Base-by-base conservation (phyloP, 2,888 invertebrate genomes). In the Catocala nupta region DNA sequence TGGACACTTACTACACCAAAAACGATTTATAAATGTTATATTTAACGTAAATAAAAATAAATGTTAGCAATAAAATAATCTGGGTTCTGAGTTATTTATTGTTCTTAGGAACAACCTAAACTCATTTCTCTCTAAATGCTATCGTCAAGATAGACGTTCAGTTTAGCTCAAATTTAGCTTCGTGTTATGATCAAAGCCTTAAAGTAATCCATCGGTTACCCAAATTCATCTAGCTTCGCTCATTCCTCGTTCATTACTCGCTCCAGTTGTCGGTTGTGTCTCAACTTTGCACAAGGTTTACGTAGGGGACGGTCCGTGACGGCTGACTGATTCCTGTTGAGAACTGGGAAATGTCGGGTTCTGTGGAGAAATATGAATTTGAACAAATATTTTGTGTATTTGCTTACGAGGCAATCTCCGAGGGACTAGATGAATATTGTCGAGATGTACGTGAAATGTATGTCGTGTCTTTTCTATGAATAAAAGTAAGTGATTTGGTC, bases 261-360 rank as follows among this genome's bases (percentile, higher is more conserved):
- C 25, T 55, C 55, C 44, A 48, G 47, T 43, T 63, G 52, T 70
- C 68, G 71, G 58, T 66, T 48, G 64, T 75, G 68, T 70, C 44
- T 62, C 43, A 65, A 73, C 55, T 67, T 51, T 67, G 53, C 43
- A 62, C 53, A 34, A 50, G 47, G 50, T 62, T 70, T 73, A 71
- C 75, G 59, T 51, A 72, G 66, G 72, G 67, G 65, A 73, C 69
- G 60, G 60, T 61, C 65, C 59, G 65, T 50, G 71, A 73, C 63
- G 78, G 76, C 64, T 83, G 81, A 79, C 78, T 82, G 82, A 82
- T 81, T 81, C 72, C 63, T 74, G 69, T 76, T 81, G 68, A 69
- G 71, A 77, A 80, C 73, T 77, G 78, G 70, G 78, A 78, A 72
- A 70, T 69, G 57, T 67, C 59, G 53, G 47, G 50, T 55, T 65